Base-by-base conservation (phyloP, 2,797 vertebrate species). In the Chaenodraco wilsoni region DNA sequence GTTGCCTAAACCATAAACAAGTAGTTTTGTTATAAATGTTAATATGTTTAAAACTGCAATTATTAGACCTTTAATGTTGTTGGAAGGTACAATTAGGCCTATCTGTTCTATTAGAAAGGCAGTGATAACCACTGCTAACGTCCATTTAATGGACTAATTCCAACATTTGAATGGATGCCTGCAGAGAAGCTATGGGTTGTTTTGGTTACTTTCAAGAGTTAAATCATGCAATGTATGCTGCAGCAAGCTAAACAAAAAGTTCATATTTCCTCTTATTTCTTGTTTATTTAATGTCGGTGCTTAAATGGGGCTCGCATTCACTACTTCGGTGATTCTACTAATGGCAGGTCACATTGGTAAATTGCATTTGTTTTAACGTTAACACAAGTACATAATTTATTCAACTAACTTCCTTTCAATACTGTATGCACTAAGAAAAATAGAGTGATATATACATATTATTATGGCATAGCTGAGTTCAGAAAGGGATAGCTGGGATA, bases 231-330 rank as follows among this genome's bases (percentile, higher is more conserved):
- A 13, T 2, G n/a, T 19, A 54, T 23, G 40, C 31, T 21, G 49
- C 23, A 15, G 4, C 66, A 45, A 61, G 49, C 44, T 10, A 46
- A 55, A 59, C 44, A 54, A 69, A 33, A 45, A 23, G 27, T 60
- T n/a, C 4, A n/a, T 5, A 17, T 56, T 16, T 17, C 14, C 17
- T 45, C n/a, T 46, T 19, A 31, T 54, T 17, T 41, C 46, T 37
- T 13, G 7, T 49, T 55, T 5, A 13, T 27, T 44, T 17, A 7
- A 55, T 56, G 14, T 51, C 13, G 16, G 17, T 74, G 21, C 19
- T 60, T 49, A 15, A 37, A 6, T 21, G 6, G 2, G 4, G 31
- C 27, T 40, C 0, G 52, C 8, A 52, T 52, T 64, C 27, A 44
- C 23, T 58, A 19, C 5, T 10, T 51, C 12, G 7, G 31, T 16